Percentiles rank a stretch among this genome's conserved stretches.
phyloP scores from a whole-genome alignment of 2,888 invertebrate genomes.

The Protophormia terraenovae region DNA sequence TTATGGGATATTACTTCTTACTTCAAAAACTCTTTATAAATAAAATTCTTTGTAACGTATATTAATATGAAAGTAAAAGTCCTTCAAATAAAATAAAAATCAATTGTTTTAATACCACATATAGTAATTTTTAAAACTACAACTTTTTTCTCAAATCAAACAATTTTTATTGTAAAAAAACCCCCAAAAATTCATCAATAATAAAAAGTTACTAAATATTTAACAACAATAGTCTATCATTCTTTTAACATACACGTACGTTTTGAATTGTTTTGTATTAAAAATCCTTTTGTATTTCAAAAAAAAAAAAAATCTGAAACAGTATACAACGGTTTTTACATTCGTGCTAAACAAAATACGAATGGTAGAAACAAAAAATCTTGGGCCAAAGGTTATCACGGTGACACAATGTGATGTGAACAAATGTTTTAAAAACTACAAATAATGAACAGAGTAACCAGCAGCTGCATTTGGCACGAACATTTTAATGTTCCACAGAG shows the following conservation, averaged over 20 bases:
- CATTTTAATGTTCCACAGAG: neutral
- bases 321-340: slow-evolving; percentile 56
- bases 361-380: slow-evolving; percentile 7
- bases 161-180: slow-evolving; percentile 35
- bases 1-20: no score
- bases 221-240: slow-evolving; percentile 12
- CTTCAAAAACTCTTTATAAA: no score
- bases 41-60: no score
- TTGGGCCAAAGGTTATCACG: slow-evolving; percentile 77
- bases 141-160: neutral
- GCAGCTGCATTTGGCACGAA: slow-evolving; percentile 72
- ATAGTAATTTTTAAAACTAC: neutral
- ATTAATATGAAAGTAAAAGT: no score
- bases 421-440: slow-evolving; percentile 61
- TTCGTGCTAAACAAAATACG: slow-evolving; percentile 19
- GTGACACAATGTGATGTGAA: slow-evolving; percentile 71
- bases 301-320: no score
- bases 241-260: neutral
- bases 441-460: slow-evolving; percentile 65
- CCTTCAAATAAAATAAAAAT: slow-evolving; percentile 9
- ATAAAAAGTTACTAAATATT: slow-evolving; percentile 16
- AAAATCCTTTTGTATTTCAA: slow-evolving; percentile 50
- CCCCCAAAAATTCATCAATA: slow-evolving; percentile 48
- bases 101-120: slow-evolving; percentile 50
- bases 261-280: neutral